Evolutionary conservation across 2,113 vertebrate species (phyloP), one percentile per base, ranked within the genome.

Genomic region (Trichechus manatus): DNA sequence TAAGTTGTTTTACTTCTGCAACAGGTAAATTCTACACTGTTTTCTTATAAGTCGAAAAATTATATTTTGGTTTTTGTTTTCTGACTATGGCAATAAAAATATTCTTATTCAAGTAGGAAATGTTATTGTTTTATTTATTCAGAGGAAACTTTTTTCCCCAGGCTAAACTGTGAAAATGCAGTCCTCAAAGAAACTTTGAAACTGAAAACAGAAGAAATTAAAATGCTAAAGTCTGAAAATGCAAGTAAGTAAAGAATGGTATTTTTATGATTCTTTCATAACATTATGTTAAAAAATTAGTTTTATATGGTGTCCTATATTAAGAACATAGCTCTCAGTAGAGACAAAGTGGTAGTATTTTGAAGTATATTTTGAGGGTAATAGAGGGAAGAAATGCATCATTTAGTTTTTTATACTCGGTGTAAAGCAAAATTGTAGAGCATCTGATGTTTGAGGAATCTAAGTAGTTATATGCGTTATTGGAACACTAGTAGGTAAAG

Each of bases 131-230:
- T 93, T 95, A 95, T 42, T 95, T 93, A 96, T 53, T 70, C 66
- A 23, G 77, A 82, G 42, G 11, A 9, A 86, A 50, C 15, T 97
- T 91, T 95, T 89, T 96, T 92, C 94, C 88, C 42, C 97, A 99
- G 99, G 95, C 53, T 99, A 89, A 97, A 98, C 90, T 98, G 98
- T 98, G 99, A 99, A 98, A 99, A 99, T 96, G 94, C 98, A 94
- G 97, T 98, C 77, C 98, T 99, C 93, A 99, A 98, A 79, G 98
- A 99, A 96, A 98, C 97, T 47, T 47, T 99, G 95, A 99, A 99
- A 93, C 91, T 99, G 88, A 99, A 97, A 96, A 99, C 98, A 94
- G 98, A 97, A 78, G 99, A 99, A 98, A 81, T 99, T 93, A 99
- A 98, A 98, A 97, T 97, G 72, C 98, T 99, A 9, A 99, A 98